phyloP scores from a whole-genome alignment of 2,113 vertebrate species.

The Tenrec ecaudatus region DNA sequence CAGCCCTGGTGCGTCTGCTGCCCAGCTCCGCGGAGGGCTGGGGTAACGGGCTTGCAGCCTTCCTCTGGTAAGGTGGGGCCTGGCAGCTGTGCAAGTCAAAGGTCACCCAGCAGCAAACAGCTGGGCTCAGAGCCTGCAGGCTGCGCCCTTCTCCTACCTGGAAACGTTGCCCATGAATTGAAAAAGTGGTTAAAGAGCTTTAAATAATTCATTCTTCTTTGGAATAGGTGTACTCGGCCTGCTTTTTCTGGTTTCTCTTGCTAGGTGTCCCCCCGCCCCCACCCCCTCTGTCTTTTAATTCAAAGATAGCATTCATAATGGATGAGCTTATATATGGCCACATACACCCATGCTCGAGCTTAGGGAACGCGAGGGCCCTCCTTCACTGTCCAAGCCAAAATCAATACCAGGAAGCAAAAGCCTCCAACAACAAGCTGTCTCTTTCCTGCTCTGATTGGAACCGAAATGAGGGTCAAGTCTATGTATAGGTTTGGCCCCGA shows the following conservation, averaged over 20 bases:
- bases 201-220: conserved; percentile 46
- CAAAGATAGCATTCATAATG: conserved; percentile 37
- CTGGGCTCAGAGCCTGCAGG: conserved; percentile 35
- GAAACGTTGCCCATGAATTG: conserved; percentile 54
- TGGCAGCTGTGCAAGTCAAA: conserved; percentile 60
- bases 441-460: conserved; percentile 48
- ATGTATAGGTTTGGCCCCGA: not conserved
- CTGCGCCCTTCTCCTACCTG: conserved; percentile 37
- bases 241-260: conserved; percentile 4
- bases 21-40: conserved; percentile 54
- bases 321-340: not conserved
- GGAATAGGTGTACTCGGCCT: conserved; percentile 28
- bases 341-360: not conserved
- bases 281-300: conserved; percentile 8
- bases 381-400: not conserved
- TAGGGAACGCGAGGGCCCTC: not conserved
- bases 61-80: conserved; percentile 69
- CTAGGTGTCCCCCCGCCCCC: not conserved
- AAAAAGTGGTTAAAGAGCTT: not conserved
- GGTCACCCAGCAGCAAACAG: conserved; percentile 71
- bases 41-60: conserved; percentile 70
- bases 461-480: not conserved
- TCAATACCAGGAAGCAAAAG: not conserved
- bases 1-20: not conserved
- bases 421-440: not conserved